A percentile compares a stretch with the other conserved stretches of the same genome.
phyloP scores from a whole-genome alignment of 2,888 invertebrate species.

The Cantharis flavilabris region DNA sequence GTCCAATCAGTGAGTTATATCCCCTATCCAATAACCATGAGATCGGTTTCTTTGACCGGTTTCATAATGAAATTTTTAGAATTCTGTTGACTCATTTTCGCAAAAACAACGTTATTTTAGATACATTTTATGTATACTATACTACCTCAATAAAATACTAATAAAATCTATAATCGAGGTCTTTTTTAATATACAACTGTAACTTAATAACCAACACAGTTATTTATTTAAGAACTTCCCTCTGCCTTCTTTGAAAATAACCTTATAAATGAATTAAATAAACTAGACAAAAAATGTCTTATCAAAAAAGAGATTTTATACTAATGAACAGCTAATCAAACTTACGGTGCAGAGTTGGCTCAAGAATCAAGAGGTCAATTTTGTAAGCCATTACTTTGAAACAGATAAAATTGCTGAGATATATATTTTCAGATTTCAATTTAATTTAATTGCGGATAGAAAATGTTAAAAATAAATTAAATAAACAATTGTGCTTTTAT shows the following conservation, averaged over 20 bases:
- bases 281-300: background rate
- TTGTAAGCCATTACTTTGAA: background rate
- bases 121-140: constrained; percentile 16
- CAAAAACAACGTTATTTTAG: constrained; percentile 18
- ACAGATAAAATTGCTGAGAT: background rate
- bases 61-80: constrained; percentile 22
- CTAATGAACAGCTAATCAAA: background rate
- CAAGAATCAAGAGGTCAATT: background rate
- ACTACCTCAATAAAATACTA: constrained; percentile 19
- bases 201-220: background rate
- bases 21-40: constrained; percentile 39
- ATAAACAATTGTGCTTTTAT: background rate
- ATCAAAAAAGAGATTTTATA: background rate
- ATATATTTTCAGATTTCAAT: background rate
- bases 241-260: background rate
- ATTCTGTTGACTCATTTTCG: constrained; percentile 14
- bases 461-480: background rate
- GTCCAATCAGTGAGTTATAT: constrained; percentile 49
- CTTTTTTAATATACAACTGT: background rate
- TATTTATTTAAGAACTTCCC: background rate
- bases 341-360: background rate
- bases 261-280: background rate
- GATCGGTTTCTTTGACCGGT: constrained; percentile 36
- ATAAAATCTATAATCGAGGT: constrained; percentile 7
- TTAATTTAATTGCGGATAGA: background rate